These are phyloP conservation scores for Macrobrachium rosenbergii DNA, from an alignment of 1,140 invertebrate genomes.

Conservation along the genomic window DNA sequence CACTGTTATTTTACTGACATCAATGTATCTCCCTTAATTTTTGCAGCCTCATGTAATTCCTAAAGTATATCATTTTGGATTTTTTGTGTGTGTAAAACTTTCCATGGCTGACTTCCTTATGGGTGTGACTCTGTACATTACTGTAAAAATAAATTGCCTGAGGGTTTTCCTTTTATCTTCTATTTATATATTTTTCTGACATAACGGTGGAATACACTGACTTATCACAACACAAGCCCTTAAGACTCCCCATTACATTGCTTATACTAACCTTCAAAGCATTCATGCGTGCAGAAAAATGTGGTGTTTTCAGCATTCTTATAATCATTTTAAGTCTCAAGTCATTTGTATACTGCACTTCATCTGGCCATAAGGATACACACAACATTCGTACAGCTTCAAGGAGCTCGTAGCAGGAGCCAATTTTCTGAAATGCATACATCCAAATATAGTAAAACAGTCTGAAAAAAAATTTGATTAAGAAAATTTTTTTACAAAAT, in stretches of 20 bases:
- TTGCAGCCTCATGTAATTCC: no score
- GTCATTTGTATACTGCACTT: conserved; percentile 71
- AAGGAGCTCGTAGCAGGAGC: conserved; percentile 72
- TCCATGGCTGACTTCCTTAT: no score
- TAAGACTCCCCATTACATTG: not conserved
- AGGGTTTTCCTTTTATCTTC: no score
- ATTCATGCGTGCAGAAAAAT: conserved; percentile 76
- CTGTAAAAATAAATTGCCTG: no score
- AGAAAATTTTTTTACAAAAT: not conserved
- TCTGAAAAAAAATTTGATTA: not conserved
- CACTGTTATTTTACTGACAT: no score
- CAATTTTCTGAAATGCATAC: conserved; percentile 70
- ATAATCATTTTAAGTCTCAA: conserved; percentile 73
- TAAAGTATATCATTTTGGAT: no score
- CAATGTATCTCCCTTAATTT: no score
- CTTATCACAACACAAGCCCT: not conserved
- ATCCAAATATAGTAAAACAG: not conserved
- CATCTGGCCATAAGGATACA: conserved; percentile 71
- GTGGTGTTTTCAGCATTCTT: conserved; percentile 74
- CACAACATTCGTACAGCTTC: conserved; percentile 73
- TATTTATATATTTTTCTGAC: not conserved
- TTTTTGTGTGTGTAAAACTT: no score
- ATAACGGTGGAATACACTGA: not conserved
- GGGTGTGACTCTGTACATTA: no score
- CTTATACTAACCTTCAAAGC: conserved; percentile 73